phyloP scores from a whole-genome alignment of 1,140 invertebrate genomes.

The Leptinotarsa undecemlineata region DNA sequence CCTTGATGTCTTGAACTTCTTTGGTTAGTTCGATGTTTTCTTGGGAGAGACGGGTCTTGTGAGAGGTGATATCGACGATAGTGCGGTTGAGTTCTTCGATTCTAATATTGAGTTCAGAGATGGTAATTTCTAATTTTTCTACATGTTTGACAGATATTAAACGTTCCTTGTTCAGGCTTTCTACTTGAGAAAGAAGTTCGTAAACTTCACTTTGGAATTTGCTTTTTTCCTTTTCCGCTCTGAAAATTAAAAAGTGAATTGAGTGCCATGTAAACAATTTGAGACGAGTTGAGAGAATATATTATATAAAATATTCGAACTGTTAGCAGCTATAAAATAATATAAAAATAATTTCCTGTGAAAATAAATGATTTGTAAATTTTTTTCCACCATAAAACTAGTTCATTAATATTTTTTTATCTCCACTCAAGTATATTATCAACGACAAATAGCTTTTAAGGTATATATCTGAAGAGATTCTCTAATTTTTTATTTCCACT shows the following conservation, averaged over 20 bases:
- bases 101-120: conserved; percentile 88
- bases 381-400: too few species aligned
- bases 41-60: conserved; percentile 82
- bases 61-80: conserved; percentile 90
- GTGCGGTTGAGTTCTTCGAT: conserved; percentile 95
- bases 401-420: too few species aligned
- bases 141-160: conserved; percentile 82
- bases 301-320: too few species aligned
- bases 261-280: not conserved
- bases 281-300: too few species aligned
- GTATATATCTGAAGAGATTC: too few species aligned
- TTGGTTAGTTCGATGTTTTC: conserved; percentile 94
- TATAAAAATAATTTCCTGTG: too few species aligned
- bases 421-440: too few species aligned
- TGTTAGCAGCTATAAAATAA: too few species aligned
- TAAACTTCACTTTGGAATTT: conserved; percentile 97
- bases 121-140: conserved; percentile 86
- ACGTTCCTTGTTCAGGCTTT: conserved; percentile 90
- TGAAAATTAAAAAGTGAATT: conserved; percentile 52
- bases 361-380: too few species aligned
- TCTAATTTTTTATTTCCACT: too few species aligned
- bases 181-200: conserved; percentile 91
- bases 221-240: conserved; percentile 92
- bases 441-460: too few species aligned
- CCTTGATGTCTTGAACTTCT: conserved; percentile 93